Conservation (phyloP, 2,888 invertebrate genomes). For the Leucoma salicis region DNA sequence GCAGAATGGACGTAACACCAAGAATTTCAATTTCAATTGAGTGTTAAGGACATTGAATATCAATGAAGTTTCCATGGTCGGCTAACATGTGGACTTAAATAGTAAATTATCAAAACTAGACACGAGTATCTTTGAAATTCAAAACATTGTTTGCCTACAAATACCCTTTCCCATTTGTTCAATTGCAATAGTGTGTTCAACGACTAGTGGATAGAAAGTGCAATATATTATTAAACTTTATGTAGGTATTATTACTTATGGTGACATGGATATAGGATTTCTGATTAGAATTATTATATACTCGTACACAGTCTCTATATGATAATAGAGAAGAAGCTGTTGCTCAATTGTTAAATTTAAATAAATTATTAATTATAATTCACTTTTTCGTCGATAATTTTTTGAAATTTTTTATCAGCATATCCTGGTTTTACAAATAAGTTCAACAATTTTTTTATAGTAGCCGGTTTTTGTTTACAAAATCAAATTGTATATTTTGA, state of each 20-base stretch:
- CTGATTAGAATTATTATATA: no score
- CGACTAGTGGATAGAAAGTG: conserved; percentile 23
- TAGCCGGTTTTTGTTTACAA: no score
- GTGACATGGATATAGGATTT: neutral
- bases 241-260: conserved; percentile 1
- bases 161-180: conserved; percentile 28
- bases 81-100: conserved; percentile 39
- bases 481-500: no score
- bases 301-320: no score
- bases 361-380: no score
- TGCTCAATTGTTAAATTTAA: no score
- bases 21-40: conserved; percentile 73
- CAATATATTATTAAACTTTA: conserved; percentile 24
- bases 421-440: no score
- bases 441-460: no score
- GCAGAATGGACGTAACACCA: conserved; percentile 72
- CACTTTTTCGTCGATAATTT: no score
- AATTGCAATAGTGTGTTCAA: conserved; percentile 11
- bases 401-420: no score
- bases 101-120: conserved; percentile 31
- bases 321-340: no score
- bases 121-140: conserved; percentile 31
- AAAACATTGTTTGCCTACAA: conserved; percentile 29
- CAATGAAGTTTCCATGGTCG: conserved; percentile 49
- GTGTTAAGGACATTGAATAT: conserved; percentile 49